phyloP scores from a whole-genome alignment of 2,888 invertebrate genomes.

The Sepioteuthis lessoniana region DNA sequence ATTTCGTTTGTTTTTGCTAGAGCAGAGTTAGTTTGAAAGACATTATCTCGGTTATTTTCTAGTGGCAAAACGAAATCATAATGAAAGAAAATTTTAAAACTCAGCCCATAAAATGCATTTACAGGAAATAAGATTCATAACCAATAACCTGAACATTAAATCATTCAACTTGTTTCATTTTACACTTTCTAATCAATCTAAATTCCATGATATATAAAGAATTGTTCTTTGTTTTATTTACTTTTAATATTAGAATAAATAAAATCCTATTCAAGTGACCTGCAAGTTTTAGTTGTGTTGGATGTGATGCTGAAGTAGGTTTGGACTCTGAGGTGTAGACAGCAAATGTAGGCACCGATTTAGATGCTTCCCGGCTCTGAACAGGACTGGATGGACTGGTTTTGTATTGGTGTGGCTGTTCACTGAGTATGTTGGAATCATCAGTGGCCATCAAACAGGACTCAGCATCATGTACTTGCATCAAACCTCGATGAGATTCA shows the following conservation, averaged over 20 bases:
- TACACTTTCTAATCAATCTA: background rate
- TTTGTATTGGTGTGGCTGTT: background rate
- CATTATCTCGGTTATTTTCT: background rate
- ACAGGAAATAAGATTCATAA: background rate
- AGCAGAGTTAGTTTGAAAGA: background rate
- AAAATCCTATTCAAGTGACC: background rate
- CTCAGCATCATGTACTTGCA: conserved; percentile 55
- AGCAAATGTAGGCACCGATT: conserved; percentile 69
- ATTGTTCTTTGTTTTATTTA: no score
- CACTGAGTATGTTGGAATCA: conserved; percentile 54
- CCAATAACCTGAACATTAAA: background rate
- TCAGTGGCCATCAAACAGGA: conserved; percentile 55
- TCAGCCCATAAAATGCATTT: background rate
- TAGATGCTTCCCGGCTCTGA: conserved; percentile 58
- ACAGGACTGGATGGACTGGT: background rate
- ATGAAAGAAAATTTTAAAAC: background rate
- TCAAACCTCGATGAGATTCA: conserved; percentile 56
- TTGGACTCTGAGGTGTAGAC: conserved; percentile 62
- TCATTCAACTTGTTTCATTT: background rate
- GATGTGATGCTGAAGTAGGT: conserved; percentile 45
- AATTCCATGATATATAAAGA: background rate
- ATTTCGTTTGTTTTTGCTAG: background rate
- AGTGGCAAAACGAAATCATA: background rate
- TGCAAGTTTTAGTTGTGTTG: conserved; percentile 53
- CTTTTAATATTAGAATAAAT: no score